Evolutionary conservation across 2,113 vertebrate genomes (phyloP).

Genomic region (Azemiops feae): DNA sequence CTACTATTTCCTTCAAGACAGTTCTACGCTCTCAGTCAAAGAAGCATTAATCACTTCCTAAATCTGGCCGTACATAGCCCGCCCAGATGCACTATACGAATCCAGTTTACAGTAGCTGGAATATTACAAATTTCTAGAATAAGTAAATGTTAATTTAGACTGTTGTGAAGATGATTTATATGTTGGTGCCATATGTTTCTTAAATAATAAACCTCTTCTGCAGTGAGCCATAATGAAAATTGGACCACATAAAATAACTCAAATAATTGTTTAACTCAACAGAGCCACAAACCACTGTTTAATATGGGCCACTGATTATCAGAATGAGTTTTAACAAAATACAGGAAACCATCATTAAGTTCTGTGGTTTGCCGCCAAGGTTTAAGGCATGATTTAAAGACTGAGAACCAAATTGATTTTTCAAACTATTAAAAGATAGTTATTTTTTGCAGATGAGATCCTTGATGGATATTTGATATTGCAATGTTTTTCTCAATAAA

Average conservation of each 20-base stretch:
- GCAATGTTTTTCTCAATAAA: slow-evolving; percentile 1
- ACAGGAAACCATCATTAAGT: not conserved
- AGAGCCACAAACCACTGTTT: not conserved
- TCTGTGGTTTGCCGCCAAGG: slow-evolving; percentile 14
- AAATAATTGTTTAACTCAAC: not conserved
- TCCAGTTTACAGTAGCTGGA: not conserved
- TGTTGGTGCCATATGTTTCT: not conserved
- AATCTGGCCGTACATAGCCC: not conserved
- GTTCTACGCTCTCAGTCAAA: not conserved
- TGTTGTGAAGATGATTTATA: not conserved
- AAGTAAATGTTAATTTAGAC: not conserved
- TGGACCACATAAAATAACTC: not conserved
- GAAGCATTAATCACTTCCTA: not conserved
- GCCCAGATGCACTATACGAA: not conserved
- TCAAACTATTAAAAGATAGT: not conserved
- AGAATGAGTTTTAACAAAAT: not conserved
- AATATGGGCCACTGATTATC: not conserved
- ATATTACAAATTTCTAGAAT: not conserved
- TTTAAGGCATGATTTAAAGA: slow-evolving; percentile 27
- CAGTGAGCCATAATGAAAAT: slow-evolving; percentile 1
- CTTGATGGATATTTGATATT: not conserved
- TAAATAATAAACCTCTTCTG: not conserved
- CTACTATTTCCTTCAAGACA: not conserved
- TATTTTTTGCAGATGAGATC: not conserved
- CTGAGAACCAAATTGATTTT: not conserved